Evolutionary conservation across 2,888 invertebrate species (phyloP), one percentile per base, ranked within the genome.

Genomic region (Odontomyia ornata): DNA sequence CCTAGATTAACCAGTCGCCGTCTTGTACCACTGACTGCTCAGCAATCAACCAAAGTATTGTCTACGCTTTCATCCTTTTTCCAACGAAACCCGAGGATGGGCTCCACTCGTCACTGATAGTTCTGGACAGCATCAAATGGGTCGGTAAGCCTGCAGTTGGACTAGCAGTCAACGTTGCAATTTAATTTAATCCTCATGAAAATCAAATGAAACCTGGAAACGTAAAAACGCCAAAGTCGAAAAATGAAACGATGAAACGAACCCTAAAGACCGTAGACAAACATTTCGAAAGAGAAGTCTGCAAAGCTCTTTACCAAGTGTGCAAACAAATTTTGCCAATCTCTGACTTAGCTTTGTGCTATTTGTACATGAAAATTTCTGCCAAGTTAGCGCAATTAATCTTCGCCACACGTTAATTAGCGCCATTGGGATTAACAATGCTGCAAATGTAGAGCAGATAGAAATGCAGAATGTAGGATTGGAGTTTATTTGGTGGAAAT

Each of bases 351-450:
- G 73, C 73, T 73, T 73, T 73, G 57, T 73, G 27, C 75, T 75
- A 64, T 75, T 75, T 75, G 75, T 28, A 65, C 64, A 75, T 28
- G 67, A 67, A 78, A 80, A 78, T 79, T 78, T 78, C 77, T 78
- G 80, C 78, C 57, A 80, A 81, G 77, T 76, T 78, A 80, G 79
- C 77, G 77, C 77, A 82, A 80, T 80, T 79, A 80, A 82, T 81
- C 81, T 80, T 79, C 76, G 81, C 79, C 81, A 82, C 81, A 83
- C 84, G 84, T 84, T 86, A 86, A 86, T 86, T 86, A 86, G 84
- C 84, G 84, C 86, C 86, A 83, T 82, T 82, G 86, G 86, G 86
- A 86, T 84, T 85, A 62, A 73, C 60, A 57, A 57, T 73, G 27
- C 60, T 52, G 13, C 15, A 52, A 52, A 52, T 52, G 52, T 36